phyloP scores from a whole-genome alignment of 2,888 invertebrate species.

The Onchidella celtica region DNA sequence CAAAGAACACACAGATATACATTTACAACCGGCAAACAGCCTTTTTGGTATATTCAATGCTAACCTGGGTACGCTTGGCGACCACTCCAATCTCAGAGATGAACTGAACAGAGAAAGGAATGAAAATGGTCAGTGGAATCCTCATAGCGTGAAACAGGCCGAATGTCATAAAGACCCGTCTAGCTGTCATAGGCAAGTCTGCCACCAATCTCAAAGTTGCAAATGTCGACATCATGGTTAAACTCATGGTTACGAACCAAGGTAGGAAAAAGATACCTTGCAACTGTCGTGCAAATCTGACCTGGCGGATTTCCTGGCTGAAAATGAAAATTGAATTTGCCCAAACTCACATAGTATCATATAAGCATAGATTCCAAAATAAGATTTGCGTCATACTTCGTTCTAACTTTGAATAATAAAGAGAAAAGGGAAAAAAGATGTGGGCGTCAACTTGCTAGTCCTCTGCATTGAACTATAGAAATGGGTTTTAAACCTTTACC shows the following conservation, averaged over 20 bases:
- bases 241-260: constrained; percentile 87
- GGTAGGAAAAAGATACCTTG: constrained; percentile 85
- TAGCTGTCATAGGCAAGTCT: constrained; percentile 85
- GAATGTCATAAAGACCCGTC: constrained; percentile 85
- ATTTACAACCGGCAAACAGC: no score
- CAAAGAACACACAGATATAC: no score
- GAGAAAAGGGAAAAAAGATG: not conserved
- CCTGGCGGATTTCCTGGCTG: constrained; percentile 25
- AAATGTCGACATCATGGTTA: constrained; percentile 91
- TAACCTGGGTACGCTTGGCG: constrained; percentile 85
- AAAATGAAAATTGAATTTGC: no score
- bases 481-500: no score
- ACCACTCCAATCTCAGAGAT: constrained; percentile 90
- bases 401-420: not conserved
- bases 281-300: constrained; percentile 26
- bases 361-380: no score
- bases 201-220: constrained; percentile 87
- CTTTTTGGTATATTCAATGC: no score
- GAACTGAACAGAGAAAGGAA: constrained; percentile 91
- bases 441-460: not conserved
- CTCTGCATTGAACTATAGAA: not conserved
- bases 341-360: not conserved
- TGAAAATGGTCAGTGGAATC: constrained; percentile 92
- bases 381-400: no score
- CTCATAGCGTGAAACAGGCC: constrained; percentile 93